Evolutionary conservation across 2,888 invertebrate species (phyloP).

Genomic region (Erebia epiphron): DNA sequence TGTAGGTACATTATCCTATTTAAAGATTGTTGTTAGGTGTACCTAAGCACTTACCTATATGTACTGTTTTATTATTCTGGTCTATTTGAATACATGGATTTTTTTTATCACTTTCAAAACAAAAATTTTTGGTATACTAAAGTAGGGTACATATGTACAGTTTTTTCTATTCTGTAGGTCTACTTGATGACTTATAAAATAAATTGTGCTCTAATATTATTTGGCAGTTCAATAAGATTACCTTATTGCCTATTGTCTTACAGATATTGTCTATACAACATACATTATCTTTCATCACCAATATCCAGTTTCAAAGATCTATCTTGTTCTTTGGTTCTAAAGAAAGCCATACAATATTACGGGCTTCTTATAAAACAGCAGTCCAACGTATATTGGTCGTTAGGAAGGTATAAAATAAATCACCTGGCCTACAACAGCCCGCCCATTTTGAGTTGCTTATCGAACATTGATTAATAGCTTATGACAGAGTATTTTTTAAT

Average conservation of each 20-base stretch:
- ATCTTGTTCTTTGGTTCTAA: not conserved
- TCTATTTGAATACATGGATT: not conserved
- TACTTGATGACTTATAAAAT: slow-evolving; percentile 1
- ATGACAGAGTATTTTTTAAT: slow-evolving; percentile 67
- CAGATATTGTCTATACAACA: slow-evolving; percentile 31
- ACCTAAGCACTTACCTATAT: too few species aligned
- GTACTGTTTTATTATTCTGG: too few species aligned
- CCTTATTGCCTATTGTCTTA: slow-evolving; percentile 35
- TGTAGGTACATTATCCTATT: too few species aligned
- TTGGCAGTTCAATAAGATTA: slow-evolving; percentile 26
- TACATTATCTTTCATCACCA: slow-evolving; percentile 30
- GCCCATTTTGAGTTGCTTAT: slow-evolving; percentile 74
- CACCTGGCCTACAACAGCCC: slow-evolving; percentile 67
- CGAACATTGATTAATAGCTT: slow-evolving; percentile 77
- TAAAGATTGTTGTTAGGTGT: too few species aligned
- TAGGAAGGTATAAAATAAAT: slow-evolving; percentile 70
- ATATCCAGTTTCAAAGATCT: slow-evolving; percentile 34
- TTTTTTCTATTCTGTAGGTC: slow-evolving; percentile 4
- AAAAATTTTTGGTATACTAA: not conserved
- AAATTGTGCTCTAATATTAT: slow-evolving; percentile 25
- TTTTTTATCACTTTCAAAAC: not conserved
- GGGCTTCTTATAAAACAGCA: slow-evolving; percentile 23
- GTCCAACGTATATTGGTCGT: slow-evolving; percentile 38
- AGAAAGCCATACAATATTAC: slow-evolving; percentile 22
- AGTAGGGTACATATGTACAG: not conserved